phyloP scores from a whole-genome alignment of 2,113 vertebrate species.

The Plecotus auritus region DNA sequence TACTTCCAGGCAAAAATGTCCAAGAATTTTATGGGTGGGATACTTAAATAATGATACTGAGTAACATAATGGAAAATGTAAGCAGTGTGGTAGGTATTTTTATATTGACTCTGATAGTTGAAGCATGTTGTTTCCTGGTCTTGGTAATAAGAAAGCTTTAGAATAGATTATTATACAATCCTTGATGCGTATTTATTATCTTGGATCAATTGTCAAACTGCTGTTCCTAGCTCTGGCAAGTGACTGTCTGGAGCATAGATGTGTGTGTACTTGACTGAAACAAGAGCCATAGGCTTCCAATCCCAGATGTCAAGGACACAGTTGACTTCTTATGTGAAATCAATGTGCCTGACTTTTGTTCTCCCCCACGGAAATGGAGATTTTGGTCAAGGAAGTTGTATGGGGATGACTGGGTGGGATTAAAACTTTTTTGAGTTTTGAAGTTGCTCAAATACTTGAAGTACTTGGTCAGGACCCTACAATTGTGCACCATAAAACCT shows the following conservation, averaged over 20 bases:
- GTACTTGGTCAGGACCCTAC: neutral
- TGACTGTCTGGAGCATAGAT: neutral
- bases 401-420: neutral
- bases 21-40: neutral
- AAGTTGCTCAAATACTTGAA: neutral
- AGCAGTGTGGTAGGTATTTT: neutral
- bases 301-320: neutral
- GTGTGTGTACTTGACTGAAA: neutral
- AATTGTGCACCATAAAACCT: neutral
- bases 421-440: neutral
- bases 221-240: neutral
- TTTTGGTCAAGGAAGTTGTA: neutral
- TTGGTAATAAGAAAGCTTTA: conserved; percentile 18
- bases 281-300: neutral
- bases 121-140: conserved; percentile 5
- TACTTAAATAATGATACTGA: neutral
- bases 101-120: neutral
- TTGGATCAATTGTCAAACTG: neutral
- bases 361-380: neutral
- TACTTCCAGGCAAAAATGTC: neutral
- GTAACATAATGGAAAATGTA: neutral
- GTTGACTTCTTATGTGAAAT: neutral
- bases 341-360: neutral
- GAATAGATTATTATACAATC: neutral
- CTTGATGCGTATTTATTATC: neutral